phyloP scores from a whole-genome alignment of 1,140 invertebrate genomes.

The Bombus huntii region DNA sequence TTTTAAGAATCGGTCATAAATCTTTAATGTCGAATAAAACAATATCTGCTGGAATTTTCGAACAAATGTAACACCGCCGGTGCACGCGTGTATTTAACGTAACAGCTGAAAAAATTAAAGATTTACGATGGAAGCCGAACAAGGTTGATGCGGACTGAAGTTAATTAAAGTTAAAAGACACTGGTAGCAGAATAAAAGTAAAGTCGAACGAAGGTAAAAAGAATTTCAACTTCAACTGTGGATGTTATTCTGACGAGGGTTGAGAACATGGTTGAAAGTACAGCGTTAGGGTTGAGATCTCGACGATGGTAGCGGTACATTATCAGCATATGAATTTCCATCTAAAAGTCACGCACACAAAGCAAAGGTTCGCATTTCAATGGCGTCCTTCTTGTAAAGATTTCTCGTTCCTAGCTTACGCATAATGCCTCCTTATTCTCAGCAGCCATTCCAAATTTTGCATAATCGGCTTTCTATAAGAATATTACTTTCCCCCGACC shows the following conservation, averaged over 20 bases:
- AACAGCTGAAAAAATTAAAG: no score
- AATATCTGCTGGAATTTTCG: no score
- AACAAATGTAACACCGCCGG: no score
- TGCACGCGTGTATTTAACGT: no score
- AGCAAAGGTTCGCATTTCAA: background rate
- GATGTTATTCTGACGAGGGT: background rate
- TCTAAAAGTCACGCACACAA: background rate
- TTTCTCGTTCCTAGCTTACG: background rate
- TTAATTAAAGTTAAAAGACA: no score
- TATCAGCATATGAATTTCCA: background rate
- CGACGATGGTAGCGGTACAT: background rate
- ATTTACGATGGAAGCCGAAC: no score
- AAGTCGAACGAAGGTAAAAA: background rate
- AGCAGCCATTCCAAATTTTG: conserved; percentile 33
- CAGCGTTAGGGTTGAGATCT: background rate
- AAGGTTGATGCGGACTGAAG: no score
- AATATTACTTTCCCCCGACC: background rate
- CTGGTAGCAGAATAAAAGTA: background rate
- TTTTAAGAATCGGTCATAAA: no score
- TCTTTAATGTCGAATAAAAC: no score
- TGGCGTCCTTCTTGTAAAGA: background rate
- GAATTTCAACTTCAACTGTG: background rate
- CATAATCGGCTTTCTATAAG: conserved; percentile 39
- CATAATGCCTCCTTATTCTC: background rate
- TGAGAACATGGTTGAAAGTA: background rate